A percentile compares a stretch with the other conserved stretches of the same genome.
Evolutionary conservation across 2,113 vertebrate species (phyloP).

Genomic region (Onychostoma macrolepis): DNA sequence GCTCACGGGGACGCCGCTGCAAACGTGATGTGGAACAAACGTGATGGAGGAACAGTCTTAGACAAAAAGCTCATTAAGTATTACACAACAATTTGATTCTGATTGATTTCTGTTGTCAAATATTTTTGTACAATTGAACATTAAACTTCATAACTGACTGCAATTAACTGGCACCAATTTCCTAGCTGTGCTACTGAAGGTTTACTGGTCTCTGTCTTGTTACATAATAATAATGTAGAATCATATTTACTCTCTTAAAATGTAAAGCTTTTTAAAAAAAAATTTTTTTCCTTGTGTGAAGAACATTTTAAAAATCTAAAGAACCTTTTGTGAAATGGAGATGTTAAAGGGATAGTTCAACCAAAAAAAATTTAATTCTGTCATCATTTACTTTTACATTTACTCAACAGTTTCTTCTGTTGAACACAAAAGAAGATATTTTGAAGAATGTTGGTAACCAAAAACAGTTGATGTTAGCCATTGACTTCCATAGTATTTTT

Average conservation of each 20-base stretch:
- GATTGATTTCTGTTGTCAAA: background rate
- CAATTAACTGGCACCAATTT: background rate
- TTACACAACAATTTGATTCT: background rate
- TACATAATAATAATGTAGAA: background rate
- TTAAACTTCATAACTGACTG: background rate
- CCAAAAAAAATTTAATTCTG: too few relatives aligned
- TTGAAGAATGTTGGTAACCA: background rate
- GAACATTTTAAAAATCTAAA: too few relatives aligned
- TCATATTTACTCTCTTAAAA: too few relatives aligned
- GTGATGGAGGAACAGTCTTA: slow-evolving; percentile 6
- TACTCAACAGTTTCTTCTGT: background rate
- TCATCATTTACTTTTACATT: too few relatives aligned
- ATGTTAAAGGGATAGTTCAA: too few relatives aligned
- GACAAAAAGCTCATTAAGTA: background rate
- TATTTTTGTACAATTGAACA: background rate
- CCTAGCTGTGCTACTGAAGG: background rate
- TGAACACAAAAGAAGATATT: too few relatives aligned
- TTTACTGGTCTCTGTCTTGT: too few relatives aligned
- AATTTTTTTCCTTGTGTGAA: too few relatives aligned
- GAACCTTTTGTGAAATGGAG: too few relatives aligned
- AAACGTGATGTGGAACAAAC: slow-evolving; percentile 12
- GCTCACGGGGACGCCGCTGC: background rate
- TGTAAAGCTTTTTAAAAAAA: too few relatives aligned
- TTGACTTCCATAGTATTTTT: too few relatives aligned
- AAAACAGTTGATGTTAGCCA: background rate